Conservation (phyloP, 1,140 invertebrate genomes). For the Drosophila pseudoobscura region DNA sequence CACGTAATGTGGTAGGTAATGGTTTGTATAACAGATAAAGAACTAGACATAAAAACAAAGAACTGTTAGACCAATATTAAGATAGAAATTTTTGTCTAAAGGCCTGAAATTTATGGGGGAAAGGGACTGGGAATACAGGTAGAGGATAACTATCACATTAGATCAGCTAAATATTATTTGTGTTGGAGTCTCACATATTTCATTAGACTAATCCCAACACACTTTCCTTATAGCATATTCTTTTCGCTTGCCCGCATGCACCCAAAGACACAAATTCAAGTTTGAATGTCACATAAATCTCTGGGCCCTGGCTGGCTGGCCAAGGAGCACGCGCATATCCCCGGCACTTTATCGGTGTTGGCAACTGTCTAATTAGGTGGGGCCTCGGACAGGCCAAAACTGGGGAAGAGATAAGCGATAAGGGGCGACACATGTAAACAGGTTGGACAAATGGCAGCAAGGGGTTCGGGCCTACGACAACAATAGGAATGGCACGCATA, state of each 20-base stretch:
- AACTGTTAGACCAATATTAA: not conserved
- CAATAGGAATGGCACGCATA: constrained; percentile 25
- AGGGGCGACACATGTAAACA: constrained; percentile 38
- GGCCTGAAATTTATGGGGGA: not conserved
- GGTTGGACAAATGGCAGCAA: constrained; percentile 34
- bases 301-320: constrained; percentile 16
- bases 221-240: constrained; percentile 4
- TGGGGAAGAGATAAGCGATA: constrained; percentile 40
- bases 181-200: not conserved
- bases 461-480: constrained; percentile 8
- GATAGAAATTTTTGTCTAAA: not conserved
- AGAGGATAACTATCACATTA: not conserved
- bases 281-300: constrained; percentile 69
- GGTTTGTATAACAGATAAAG: not conserved
- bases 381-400: constrained; percentile 26
- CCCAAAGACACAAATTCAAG: constrained; percentile 45
- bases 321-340: constrained; percentile 43
- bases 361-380: constrained; percentile 59
- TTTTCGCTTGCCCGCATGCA: constrained; percentile 36
- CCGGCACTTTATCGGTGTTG: constrained; percentile 48
- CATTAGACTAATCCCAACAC: not conserved
- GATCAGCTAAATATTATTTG: not conserved
- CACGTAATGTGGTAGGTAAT: constrained; percentile 30
- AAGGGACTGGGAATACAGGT: not conserved
- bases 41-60: not conserved